A percentile compares a stretch with the other conserved stretches of the same genome.
Evolutionary conservation across 2,888 invertebrate species (phyloP).

Genomic region (Eilema caniola): DNA sequence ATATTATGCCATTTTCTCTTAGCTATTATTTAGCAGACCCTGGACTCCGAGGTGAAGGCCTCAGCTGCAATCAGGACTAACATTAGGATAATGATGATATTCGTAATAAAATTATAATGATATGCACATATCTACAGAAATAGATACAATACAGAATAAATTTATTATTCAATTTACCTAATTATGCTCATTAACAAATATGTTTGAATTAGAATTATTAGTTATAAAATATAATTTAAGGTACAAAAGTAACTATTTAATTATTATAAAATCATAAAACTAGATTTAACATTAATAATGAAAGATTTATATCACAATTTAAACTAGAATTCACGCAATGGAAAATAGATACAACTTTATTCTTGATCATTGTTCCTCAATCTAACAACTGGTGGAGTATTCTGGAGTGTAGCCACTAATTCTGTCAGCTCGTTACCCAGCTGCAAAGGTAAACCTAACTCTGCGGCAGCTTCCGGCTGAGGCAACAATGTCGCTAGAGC

Average conservation of each 20-base stretch:
- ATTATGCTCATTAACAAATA: no score
- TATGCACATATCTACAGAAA: neutral
- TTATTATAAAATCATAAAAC: neutral
- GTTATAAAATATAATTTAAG: neutral
- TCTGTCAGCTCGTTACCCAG: conserved; percentile 14
- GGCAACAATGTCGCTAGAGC: conserved; percentile 23
- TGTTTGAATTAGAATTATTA: neutral
- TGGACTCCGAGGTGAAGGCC: no score
- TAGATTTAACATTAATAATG: neutral
- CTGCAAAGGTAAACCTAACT: conserved; percentile 14
- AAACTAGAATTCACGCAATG: neutral
- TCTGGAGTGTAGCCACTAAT: conserved; percentile 12
- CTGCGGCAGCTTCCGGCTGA: conserved; percentile 5
- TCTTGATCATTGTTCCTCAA: conserved; percentile 1
- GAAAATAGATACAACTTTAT: neutral
- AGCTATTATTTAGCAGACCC: no score
- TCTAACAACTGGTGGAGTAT: conserved; percentile 11
- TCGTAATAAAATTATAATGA: no score
- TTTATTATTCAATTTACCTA: no score
- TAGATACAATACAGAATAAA: neutral
- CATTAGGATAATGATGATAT: no score
- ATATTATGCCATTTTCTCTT: neutral
- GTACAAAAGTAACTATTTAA: neutral
- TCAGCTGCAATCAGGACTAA: no score
- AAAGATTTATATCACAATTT: neutral